phyloP scores from a whole-genome alignment of 2,113 vertebrate genomes.

The Alethe diademata region DNA sequence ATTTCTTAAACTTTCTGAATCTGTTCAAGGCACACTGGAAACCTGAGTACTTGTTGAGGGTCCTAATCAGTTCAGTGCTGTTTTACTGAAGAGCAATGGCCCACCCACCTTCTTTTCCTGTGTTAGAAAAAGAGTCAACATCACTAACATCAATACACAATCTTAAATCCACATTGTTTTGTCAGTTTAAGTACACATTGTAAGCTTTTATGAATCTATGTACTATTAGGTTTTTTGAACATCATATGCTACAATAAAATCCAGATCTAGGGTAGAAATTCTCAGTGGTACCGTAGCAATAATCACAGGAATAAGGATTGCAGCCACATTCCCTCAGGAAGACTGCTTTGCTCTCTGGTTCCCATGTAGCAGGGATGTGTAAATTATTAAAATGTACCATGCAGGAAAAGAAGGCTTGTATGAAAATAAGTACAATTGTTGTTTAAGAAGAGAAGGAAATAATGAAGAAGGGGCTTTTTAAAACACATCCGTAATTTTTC shows the following conservation, averaged over 20 bases:
- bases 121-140: neutral
- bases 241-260: neutral
- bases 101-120: neutral
- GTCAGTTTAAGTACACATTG: neutral
- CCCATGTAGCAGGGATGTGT: constrained; percentile 25
- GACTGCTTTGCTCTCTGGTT: constrained; percentile 29
- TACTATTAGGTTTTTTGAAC: neutral
- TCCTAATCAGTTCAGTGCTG: neutral
- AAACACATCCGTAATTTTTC: neutral
- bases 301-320: constrained; percentile 57
- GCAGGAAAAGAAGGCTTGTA: constrained; percentile 36
- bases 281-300: constrained; percentile 17
- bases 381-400: constrained; percentile 24
- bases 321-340: constrained; percentile 40
- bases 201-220: neutral
- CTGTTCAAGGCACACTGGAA: neutral
- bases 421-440: constrained; percentile 48
- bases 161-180: neutral
- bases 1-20: neutral
- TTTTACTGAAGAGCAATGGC: neutral
- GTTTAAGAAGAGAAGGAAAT: constrained; percentile 43
- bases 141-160: neutral
- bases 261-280: constrained; percentile 22
- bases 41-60: neutral
- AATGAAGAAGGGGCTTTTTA: constrained; percentile 22